Conservation (phyloP, 1,140 invertebrate species). For the Platyura marginata region DNA sequence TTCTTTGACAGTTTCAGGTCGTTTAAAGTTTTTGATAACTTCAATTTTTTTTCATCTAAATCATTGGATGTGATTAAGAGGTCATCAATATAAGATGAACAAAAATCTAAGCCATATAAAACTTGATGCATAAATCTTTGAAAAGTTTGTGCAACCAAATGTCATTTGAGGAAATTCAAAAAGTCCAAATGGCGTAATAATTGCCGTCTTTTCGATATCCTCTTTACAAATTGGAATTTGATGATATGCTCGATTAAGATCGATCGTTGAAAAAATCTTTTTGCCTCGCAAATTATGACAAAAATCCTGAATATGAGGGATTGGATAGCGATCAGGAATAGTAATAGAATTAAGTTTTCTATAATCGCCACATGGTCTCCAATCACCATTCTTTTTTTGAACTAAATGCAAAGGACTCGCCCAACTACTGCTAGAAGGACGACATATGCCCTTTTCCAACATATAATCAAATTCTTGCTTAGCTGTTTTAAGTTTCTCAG, state of each 20-base stretch:
- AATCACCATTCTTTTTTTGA: constrained; percentile 20
- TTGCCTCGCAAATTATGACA: constrained; percentile 16
- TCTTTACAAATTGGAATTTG: constrained; percentile 19
- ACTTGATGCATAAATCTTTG: constrained; percentile 29
- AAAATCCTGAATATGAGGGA: constrained; percentile 17
- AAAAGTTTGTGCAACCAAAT: constrained; percentile 29
- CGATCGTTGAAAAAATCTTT: constrained; percentile 20
- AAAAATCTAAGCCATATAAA: constrained; percentile 17
- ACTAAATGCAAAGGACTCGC: constrained; percentile 22
- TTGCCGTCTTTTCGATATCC: constrained; percentile 21
- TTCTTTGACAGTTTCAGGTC: not conserved
- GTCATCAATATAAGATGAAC: constrained; percentile 29
- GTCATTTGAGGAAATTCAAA: constrained; percentile 20
- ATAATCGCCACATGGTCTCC: constrained; percentile 24
- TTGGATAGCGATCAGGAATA: constrained; percentile 15
- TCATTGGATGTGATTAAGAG: constrained; percentile 23
- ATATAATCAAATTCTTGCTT: constrained; percentile 9
- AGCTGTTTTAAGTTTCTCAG: not conserved
- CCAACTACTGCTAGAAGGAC: constrained; percentile 12
- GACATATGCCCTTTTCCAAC: constrained; percentile 9
- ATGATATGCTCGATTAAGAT: constrained; percentile 25
- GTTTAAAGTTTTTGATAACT: not conserved
- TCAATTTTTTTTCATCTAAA: constrained; percentile 11
- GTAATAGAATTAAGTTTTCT: constrained; percentile 21
- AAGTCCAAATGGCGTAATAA: constrained; percentile 21